Base-by-base conservation (phyloP, 1,140 invertebrate species). In the Eriocheir sinensis region DNA sequence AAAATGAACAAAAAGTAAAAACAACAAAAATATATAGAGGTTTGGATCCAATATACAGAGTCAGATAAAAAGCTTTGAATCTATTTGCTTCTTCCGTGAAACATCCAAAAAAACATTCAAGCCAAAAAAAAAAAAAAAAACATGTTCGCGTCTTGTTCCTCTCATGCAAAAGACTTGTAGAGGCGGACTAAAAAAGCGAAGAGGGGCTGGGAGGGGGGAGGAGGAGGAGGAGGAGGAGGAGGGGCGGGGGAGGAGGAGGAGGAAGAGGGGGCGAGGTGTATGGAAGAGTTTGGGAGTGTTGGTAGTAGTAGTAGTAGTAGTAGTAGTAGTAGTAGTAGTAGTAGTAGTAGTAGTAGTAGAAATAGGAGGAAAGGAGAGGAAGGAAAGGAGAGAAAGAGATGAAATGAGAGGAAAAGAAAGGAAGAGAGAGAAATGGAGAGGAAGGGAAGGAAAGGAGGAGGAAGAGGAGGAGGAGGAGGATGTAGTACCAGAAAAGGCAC, bases 331-430 rank as follows among this genome's bases (percentile, higher is more conserved):
- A 60, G 53, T 60, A 60, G 53, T 60, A 60, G 53, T 60, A 60
- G 53, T 60, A 60, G 53, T 60, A 60, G 53, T 60, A 60, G 53
- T 60, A 60, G 53, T 60, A 60, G 53, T 60, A 21, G 17, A 21
- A 21, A 27, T 60, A 91, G 79, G 40, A 79, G 53, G 36, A 36
- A 4, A 32, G 79, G n/a, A n/a, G n/a, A n/a, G n/a, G n/a, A n/a
- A n/a, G n/a, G n/a, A n/a, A n/a, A n/a, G n/a, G n/a, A n/a, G n/a
- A n/a, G n/a, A n/a, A n/a, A n/a, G n/a, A n/a, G n/a, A n/a, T n/a
- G n/a, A n/a, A n/a, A n/a, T n/a, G n/a, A n/a, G n/a, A 91, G 34
- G n/a, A 72, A 60, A 91, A 44, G 79, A 72, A 21, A 91, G 48
- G 72, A 41, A 90, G 8, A 53, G 41, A 91, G 89, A 15, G 79